phyloP scores from a whole-genome alignment of 2,888 invertebrate species.

The Vanessa cardui region DNA sequence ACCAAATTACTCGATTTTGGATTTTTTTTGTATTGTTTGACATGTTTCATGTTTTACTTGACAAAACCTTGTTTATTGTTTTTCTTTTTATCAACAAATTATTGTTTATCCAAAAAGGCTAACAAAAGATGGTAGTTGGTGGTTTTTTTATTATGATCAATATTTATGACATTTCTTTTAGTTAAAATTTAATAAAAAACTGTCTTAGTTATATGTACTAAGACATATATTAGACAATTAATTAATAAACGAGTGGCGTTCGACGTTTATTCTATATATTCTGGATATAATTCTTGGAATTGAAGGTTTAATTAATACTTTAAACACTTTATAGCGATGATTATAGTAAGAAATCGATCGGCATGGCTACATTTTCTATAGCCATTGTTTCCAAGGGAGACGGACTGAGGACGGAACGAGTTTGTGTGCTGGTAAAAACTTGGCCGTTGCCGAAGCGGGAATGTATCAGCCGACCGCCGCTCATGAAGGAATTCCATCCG shows the following conservation, averaged over 20 bases:
- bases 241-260: too few relatives aligned
- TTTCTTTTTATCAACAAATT: too few relatives aligned
- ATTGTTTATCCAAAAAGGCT: neutral
- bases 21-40: too few relatives aligned
- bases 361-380: constrained; percentile 66
- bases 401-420: constrained; percentile 66
- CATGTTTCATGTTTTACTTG: too few relatives aligned
- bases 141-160: neutral
- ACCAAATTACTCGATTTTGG: too few relatives aligned
- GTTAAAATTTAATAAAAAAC: too few relatives aligned
- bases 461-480: constrained; percentile 67
- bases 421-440: constrained; percentile 72
- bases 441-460: constrained; percentile 70
- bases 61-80: too few relatives aligned
- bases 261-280: neutral
- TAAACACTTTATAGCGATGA: constrained; percentile 38
- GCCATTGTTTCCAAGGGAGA: constrained; percentile 52
- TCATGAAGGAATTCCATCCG: constrained; percentile 74
- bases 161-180: neutral
- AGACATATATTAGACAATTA: too few relatives aligned
- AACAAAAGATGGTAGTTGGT: neutral
- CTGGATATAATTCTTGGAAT: constrained; percentile 30
- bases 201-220: neutral
- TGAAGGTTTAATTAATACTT: constrained; percentile 38
- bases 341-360: constrained; percentile 58